Base-by-base conservation (phyloP, 1,140 invertebrate species). In the Aphelinus certus region DNA sequence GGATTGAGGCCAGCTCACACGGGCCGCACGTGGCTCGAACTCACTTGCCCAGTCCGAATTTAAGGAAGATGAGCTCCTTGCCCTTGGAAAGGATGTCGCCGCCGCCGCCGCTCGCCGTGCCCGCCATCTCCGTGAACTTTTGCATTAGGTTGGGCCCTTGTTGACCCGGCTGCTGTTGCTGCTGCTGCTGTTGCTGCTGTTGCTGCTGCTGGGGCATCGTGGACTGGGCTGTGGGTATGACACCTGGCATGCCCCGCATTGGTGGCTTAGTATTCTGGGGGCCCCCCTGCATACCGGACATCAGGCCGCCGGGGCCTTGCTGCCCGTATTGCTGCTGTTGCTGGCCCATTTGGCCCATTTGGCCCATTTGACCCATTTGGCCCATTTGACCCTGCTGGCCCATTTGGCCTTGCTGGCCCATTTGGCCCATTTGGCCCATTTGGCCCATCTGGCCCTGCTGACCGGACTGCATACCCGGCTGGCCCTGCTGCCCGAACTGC, bases 21-120 rank as follows among this genome's bases (percentile, higher is more conserved):
- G 66, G 70, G 51, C 77, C 65, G 55, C 57, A 55, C 42, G 2
- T 68, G 51, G 51, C 64, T 72, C 43, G 64, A 71, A 76, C 84
- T 88, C 86, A 88, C 86, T 88, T 88, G 80, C 94, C 94, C 77
- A 96, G 89, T 66, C 95, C 95, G 83, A 96, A 96, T 89, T 95
- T 96, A 91, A 95, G 95, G 86, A 96, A 96, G 82, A 96, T 95
- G 55, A 95, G 90, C 88, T 96, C 95, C 88, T 96, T 96, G 78
- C 95, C 95, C 88, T 96, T 96, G 79, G 95, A 95, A 55, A 96
- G 89, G 73, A 96, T 94, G 81, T 95, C 94, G 67, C 94, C 94
- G 64, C 94, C 94, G 64, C 94, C 94, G 75, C 93, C 93, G 57
- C 93, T 93, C 43, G 93, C 93, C 26, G 26, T 26, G 10, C 87